Base-by-base conservation (phyloP, 2,797 vertebrate genomes). In the Novumbra hubbsi region DNA sequence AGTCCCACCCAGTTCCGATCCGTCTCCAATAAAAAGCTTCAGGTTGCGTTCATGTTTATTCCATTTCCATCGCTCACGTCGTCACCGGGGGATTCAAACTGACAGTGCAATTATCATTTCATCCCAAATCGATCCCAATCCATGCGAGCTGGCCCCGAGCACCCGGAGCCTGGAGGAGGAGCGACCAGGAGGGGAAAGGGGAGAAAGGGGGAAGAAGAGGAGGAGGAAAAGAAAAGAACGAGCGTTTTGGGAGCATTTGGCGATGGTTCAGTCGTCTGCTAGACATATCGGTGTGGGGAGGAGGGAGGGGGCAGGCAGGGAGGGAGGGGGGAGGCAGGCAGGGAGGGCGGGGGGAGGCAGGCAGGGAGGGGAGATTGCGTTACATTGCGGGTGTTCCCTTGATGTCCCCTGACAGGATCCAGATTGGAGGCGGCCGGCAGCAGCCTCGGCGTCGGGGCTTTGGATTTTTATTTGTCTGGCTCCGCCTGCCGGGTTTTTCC, bases 361-460 rank as follows among this genome's bases (percentile, higher is more conserved):
- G 68, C 63, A 48, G 76, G 64, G 75, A 76, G 52, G 71, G 90
- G 90, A 93, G 93, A 93, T 94, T 94, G 92, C 92, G 81, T 94
- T 94, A 92, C 92, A 80, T 94, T 93, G 93, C 93, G 93, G 94
- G 94, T 94, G 93, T 95, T 94, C 92, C 87, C 92, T 93, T 94
- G 93, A 94, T 94, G 94, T 93, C 91, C 89, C 85, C 91, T 94
- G 93, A 94, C 93, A 94, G 92, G 92, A 94, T 92, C 91, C 93
- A 93, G 93, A 94, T 93, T 94, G 88, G 90, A 93, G 90, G 80
- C 82, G 87, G 50, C 17, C 50, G 17, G 50, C 50, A 34, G n/a
- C 19, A 21, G 55, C n/a, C 81, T 79, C 81, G 88, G 87, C 90
- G 90, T 93, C 92, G 86, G 88, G 90, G 84, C 91, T 89, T 89